A percentile compares a stretch with the other conserved stretches of the same genome.
Evolutionary conservation across 2,888 invertebrate species (phyloP).

Genomic region (Artemia sinica): DNA sequence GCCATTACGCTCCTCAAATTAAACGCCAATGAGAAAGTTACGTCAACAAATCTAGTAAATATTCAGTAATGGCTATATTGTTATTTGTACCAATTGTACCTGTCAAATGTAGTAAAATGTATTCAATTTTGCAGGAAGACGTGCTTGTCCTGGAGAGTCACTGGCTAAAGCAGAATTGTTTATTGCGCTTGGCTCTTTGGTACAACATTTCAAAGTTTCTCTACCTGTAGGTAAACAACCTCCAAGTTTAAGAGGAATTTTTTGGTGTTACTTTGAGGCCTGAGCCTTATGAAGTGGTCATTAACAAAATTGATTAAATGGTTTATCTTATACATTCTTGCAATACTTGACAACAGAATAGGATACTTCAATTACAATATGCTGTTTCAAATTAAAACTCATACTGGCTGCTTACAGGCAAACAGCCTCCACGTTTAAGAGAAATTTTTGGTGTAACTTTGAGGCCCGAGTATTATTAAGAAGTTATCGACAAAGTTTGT

Average conservation of each 20-base stretch:
- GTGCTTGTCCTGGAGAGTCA: constrained; percentile 21
- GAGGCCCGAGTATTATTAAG: too few relatives aligned
- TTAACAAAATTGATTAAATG: not conserved
- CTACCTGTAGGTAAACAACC: constrained; percentile 12
- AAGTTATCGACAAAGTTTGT: too few relatives aligned
- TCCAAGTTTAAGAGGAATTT: constrained; percentile 12
- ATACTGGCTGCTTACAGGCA: too few relatives aligned
- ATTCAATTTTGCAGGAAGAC: constrained; percentile 14
- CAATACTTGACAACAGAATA: too few relatives aligned
- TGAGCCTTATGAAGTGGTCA: not conserved
- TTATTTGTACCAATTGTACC: not conserved
- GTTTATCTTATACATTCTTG: too few relatives aligned
- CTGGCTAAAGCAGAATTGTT: constrained; percentile 19
- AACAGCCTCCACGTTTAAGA: too few relatives aligned
- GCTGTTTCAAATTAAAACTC: too few relatives aligned
- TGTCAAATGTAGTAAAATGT: not conserved
- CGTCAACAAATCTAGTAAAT: too few relatives aligned
- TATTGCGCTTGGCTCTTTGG: constrained; percentile 12
- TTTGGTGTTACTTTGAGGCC: constrained; percentile 21
- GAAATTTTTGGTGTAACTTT: too few relatives aligned
- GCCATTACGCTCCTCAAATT: too few relatives aligned
- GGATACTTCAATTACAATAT: too few relatives aligned
- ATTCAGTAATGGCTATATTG: not conserved
- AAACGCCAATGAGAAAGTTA: too few relatives aligned
- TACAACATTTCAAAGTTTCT: constrained; percentile 19